These are phyloP conservation scores for Ophion ellenae DNA, from an alignment of 2,888 invertebrate genomes.

Conservation along the genomic window DNA sequence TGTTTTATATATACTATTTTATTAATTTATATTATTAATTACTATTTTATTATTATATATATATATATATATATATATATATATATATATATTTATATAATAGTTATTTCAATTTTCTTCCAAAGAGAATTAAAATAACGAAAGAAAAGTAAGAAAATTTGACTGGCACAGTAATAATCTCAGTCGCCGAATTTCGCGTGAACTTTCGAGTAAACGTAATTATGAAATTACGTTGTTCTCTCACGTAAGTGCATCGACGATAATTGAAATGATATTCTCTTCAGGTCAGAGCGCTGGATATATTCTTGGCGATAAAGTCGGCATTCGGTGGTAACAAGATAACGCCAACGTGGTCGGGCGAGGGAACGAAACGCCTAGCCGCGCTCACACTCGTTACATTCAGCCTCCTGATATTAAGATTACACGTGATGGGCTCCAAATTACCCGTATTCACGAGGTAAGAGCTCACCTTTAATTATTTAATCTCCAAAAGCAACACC, in stretches of 20 bases:
- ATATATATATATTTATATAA: no score
- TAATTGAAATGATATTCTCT: slow-evolving; percentile 12
- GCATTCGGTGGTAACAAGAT: slow-evolving; percentile 84
- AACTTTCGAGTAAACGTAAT: neutral
- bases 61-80: no score
- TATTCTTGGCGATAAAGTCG: slow-evolving; percentile 85
- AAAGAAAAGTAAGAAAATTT: no score
- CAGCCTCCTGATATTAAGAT: slow-evolving; percentile 91
- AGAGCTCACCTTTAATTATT: slow-evolving; percentile 52
- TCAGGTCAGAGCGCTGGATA: slow-evolving; percentile 82
- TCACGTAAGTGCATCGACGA: neutral
- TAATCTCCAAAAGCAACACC: neutral
- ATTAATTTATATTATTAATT: no score
- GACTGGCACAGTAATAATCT: neutral
- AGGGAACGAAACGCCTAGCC: slow-evolving; percentile 90
- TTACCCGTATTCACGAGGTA: slow-evolving; percentile 96
- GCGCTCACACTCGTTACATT: slow-evolving; percentile 93
- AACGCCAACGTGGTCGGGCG: slow-evolving; percentile 86
- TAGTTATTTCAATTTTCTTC: no score
- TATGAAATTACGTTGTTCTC: neutral
- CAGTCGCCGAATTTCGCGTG: neutral
- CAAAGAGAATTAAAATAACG: no score
- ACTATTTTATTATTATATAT: no score
- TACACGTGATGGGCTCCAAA: slow-evolving; percentile 98
- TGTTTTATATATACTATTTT: no score